Evolutionary conservation across 2,888 invertebrate species (phyloP).

Genomic region (Agrotis exclamationis): DNA sequence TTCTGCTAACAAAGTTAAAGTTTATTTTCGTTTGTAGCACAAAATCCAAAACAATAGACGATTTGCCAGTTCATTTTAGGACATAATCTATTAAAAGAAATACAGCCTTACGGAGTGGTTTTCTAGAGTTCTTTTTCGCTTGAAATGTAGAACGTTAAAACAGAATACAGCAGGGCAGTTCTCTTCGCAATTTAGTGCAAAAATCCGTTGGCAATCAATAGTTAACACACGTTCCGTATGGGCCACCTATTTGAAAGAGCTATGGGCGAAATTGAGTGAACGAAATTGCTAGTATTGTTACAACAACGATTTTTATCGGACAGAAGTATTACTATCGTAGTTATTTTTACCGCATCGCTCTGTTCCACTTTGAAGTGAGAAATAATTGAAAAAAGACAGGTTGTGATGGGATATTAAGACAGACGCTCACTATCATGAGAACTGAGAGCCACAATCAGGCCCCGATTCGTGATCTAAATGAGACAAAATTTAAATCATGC

Average conservation of each 20-base stretch:
- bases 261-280: constrained; percentile 26
- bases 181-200: constrained; percentile 30
- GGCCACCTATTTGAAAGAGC: constrained; percentile 32
- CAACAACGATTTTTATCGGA: not conserved
- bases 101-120: accelerated
- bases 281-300: constrained; percentile 10
- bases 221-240: constrained; percentile 40
- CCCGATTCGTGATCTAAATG: too few species aligned
- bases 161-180: constrained; percentile 18
- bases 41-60: constrained; percentile 8
- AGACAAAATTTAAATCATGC: too few species aligned
- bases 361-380: not conserved
- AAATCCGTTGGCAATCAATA: constrained; percentile 50
- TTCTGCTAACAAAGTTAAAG: not conserved
- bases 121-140: constrained; percentile 23
- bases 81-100: not conserved
- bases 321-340: not conserved
- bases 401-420: not conserved
- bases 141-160: not conserved
- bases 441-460: too few species aligned
- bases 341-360: not conserved
- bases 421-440: too few species aligned
- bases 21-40: constrained; percentile 10
- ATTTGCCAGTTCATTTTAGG: not conserved
- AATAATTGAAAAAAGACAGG: not conserved